Base-by-base conservation (phyloP, 2,888 invertebrate genomes). In the Synanthedon andrenaeformis region DNA sequence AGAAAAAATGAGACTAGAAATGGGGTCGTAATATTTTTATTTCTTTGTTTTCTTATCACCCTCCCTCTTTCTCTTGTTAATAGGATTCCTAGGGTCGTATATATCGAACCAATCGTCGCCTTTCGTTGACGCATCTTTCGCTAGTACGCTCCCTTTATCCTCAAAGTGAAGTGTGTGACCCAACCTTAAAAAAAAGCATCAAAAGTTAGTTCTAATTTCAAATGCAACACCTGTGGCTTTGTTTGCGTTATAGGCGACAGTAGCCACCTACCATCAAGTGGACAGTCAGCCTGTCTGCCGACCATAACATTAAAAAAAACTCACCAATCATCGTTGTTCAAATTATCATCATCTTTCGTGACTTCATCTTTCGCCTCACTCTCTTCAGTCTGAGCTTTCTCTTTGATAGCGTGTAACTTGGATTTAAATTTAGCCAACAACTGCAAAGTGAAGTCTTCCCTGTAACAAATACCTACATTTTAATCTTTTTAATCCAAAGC, bases 31-130 rank as follows among this genome's bases (percentile, higher is more conserved):
- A 10, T 1, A 3, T 35, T 10, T 35, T 35, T 35, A 35, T 35
- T 35, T 35, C 35, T 35, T 35, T 35, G 1, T 35, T 42, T 72
- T 76, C 52, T 77, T 73, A 54, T 76, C 73, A 2, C 64, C 55
- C 64, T 94, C 96, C 53, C 98, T 89, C 72, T 97, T 92, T 52
- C 98, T 89, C 83, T 97, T 96, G 66, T 96, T 98, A 4, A 99
- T 79, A 0, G 97, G 95, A 88, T 98, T 98, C 59, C 99, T 88
- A 0, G 99, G 99, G 81, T 99, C 99, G 69, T 94, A 94, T 35
- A 98, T 96, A 72, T 98, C 97, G 74, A 97, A 99, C 95, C 98
- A 96, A 66, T 99, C 98, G 62, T 96, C 95, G 51, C 93, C 92
- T 72, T 96, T 96, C 0, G 94, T 93, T 53, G 96, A 98, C 0